Conservation (phyloP, 2,113 vertebrate genomes). For the Lepus timidus region DNA sequence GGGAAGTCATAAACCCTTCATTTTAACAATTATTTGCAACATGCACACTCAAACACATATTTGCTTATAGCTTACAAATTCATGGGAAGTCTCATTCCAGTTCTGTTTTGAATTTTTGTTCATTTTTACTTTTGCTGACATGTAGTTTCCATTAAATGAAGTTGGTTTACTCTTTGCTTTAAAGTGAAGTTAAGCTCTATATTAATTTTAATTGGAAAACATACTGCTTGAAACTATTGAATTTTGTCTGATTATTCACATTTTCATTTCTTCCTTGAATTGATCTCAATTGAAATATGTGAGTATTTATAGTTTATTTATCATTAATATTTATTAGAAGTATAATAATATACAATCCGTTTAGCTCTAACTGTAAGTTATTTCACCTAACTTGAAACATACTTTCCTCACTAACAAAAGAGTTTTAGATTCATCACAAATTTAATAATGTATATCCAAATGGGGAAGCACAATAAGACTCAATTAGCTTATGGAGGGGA, state of each 20-base stretch:
- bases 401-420: not conserved
- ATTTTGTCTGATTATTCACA: constrained; percentile 45
- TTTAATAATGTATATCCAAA: not conserved
- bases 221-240: not conserved
- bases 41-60: not conserved
- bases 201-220: not conserved
- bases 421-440: not conserved
- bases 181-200: not conserved
- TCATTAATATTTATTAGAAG: not conserved
- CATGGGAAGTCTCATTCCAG: not conserved
- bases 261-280: constrained; percentile 1
- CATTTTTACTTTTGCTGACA: not conserved
- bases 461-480: not conserved
- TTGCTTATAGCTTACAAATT: not conserved
- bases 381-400: not conserved
- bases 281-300: not conserved
- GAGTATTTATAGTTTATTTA: constrained; percentile 35
- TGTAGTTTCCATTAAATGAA: not conserved
- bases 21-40: not conserved
- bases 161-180: not conserved
- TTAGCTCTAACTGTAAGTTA: constrained; percentile 29
- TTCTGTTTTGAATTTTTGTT: not conserved
- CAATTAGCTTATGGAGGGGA: not conserved
- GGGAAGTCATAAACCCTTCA: not conserved
- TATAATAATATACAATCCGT: not conserved